Percentiles rank a stretch among this genome's conserved stretches.
Evolutionary conservation across 64 coral and sea anemone species (phyloP).

Genomic region (Hydrozoanthus tunicans): DNA sequence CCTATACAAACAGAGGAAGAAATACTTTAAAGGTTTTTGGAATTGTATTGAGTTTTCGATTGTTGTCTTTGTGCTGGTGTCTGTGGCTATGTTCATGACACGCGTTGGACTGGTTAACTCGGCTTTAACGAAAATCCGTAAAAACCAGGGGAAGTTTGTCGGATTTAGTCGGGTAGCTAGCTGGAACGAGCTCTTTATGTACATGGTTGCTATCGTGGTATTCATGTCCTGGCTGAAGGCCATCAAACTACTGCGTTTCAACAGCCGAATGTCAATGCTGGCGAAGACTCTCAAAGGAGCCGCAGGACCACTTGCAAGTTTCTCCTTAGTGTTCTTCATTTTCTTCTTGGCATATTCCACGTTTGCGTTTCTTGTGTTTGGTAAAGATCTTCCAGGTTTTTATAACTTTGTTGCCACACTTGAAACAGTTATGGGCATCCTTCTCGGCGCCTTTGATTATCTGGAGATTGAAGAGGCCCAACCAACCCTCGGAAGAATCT

Average conservation of each 20-base stretch:
- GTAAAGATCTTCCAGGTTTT: constrained; percentile 66
- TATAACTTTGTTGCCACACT: constrained; percentile 83
- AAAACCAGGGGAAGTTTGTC: constrained; percentile 70
- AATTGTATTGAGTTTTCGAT: constrained; percentile 82
- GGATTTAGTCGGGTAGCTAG: constrained; percentile 79
- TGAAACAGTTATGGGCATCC: constrained; percentile 88
- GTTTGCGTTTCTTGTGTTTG: constrained; percentile 87
- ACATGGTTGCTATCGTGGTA: constrained; percentile 74
- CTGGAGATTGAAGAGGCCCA: constrained; percentile 59
- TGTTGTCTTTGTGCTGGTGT: constrained; percentile 70
- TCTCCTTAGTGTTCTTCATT: constrained; percentile 78
- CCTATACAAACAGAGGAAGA: constrained; percentile 73
- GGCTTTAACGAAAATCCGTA: constrained; percentile 56
- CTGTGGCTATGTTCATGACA: constrained; percentile 84
- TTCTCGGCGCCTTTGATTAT: constrained; percentile 84
- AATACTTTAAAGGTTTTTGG: constrained; percentile 91
- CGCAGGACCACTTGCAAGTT: constrained; percentile 78
- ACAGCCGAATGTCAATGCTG: constrained; percentile 68
- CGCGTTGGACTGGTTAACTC: constrained; percentile 62
- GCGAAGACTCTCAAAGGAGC: constrained; percentile 76
- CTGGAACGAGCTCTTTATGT: constrained; percentile 88
- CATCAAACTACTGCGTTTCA: constrained; percentile 86
- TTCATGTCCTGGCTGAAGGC: constrained; percentile 82
- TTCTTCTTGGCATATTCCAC: constrained; percentile 86
- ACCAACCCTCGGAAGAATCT: constrained; percentile 76